These are phyloP conservation scores for Eubasilissa regina DNA, from an alignment of 1,140 invertebrate genomes.

Conservation along the genomic window DNA sequence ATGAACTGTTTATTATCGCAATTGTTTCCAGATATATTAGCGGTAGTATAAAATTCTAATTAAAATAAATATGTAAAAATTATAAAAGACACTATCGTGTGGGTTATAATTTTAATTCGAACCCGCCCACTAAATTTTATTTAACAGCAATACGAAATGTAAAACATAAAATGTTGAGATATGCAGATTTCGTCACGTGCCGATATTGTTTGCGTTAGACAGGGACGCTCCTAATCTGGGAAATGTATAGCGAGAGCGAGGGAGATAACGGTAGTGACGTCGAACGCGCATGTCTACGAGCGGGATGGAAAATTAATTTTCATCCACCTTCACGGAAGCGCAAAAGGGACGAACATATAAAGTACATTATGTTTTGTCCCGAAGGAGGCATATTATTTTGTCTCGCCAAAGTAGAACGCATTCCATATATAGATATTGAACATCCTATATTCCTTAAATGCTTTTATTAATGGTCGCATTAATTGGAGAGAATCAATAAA, in stretches of 20 bases:
- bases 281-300: background rate
- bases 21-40: no score
- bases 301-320: constrained; percentile 8
- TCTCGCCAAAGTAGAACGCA: no score
- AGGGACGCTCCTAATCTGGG: constrained; percentile 34
- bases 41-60: background rate
- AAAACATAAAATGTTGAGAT: background rate
- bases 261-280: background rate
- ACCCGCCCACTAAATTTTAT: constrained; percentile 24
- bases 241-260: constrained; percentile 17
- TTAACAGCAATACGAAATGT: background rate
- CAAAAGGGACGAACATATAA: background rate
- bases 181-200: constrained; percentile 37
- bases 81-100: background rate
- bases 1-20: no score
- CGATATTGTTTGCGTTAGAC: constrained; percentile 36
- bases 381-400: no score
- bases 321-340: background rate
- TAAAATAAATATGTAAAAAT: no score
- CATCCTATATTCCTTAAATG: no score
- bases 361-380: background rate
- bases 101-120: background rate
- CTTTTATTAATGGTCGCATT: no score
- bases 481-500: no score
- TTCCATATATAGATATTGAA: no score